These are phyloP conservation scores for Palythoa grandiflora DNA, from an alignment of 92 coral and sea anemone genomes.

Conservation along the genomic window DNA sequence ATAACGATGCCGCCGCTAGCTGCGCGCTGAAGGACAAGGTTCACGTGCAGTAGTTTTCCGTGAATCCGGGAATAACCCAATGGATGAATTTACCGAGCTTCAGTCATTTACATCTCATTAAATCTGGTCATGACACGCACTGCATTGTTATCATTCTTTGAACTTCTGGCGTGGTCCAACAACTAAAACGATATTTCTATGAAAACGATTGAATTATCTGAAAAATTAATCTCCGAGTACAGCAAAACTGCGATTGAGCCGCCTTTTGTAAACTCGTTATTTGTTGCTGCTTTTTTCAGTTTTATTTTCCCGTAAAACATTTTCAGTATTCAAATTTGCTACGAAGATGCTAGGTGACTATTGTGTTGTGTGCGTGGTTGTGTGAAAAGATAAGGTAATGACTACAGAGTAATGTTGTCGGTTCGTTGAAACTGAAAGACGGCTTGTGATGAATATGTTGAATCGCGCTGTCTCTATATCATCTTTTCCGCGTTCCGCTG, in stretches of 20 bases:
- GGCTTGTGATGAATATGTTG: neutral
- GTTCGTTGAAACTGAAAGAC: neutral
- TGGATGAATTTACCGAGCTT: neutral
- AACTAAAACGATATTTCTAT: neutral
- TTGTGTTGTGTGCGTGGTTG: neutral
- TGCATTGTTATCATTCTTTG: neutral
- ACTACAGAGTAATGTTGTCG: neutral
- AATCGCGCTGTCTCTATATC: too few relatives aligned
- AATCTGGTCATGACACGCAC: neutral
- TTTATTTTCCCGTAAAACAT: neutral
- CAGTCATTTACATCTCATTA: neutral
- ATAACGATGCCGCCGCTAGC: too few relatives aligned
- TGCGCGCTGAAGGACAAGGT: neutral
- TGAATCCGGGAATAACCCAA: neutral
- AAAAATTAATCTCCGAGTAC: neutral
- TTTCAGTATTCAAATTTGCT: neutral
- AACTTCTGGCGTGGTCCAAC: neutral
- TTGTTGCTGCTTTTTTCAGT: neutral
- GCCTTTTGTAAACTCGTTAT: too few relatives aligned
- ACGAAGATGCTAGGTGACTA: neutral
- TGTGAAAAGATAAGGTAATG: too few relatives aligned
- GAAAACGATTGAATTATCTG: neutral
- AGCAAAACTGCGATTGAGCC: neutral
- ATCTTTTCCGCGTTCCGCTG: too few relatives aligned
- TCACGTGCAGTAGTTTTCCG: conserved; percentile 6